phyloP scores from a whole-genome alignment of 1,140 invertebrate genomes.

The Andrena cerasifolii region DNA sequence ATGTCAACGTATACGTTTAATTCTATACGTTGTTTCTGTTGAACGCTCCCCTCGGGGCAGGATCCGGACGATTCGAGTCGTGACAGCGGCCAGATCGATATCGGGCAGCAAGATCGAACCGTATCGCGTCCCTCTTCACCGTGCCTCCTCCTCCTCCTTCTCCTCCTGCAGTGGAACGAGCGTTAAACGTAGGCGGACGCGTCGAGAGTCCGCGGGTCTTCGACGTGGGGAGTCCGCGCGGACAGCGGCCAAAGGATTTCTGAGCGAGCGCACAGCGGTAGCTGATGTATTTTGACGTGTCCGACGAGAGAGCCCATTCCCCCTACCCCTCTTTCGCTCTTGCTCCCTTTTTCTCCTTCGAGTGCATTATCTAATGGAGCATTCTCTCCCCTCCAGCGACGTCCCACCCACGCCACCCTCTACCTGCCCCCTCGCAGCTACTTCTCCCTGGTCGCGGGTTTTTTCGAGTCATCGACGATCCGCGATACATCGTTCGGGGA shows the following conservation, averaged over 20 bases:
- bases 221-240: constrained; percentile 79
- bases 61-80: constrained; percentile 41
- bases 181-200: constrained; percentile 56
- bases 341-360: constrained; percentile 64
- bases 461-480: constrained; percentile 33
- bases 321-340: not conserved
- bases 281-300: constrained; percentile 82
- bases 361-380: constrained; percentile 80
- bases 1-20: too few species aligned
- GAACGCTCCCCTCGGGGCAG: not conserved
- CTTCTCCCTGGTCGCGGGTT: constrained; percentile 15
- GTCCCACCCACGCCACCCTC: not conserved
- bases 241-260: constrained; percentile 74
- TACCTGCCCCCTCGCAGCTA: not conserved
- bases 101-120: constrained; percentile 46
- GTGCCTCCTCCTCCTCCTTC: not conserved
- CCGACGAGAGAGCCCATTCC: constrained; percentile 68
- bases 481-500: constrained; percentile 39
- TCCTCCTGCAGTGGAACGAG: not conserved
- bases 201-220: constrained; percentile 47
- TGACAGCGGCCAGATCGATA: constrained; percentile 53
- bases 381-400: constrained; percentile 40
- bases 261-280: constrained; percentile 80
- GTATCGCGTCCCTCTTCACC: constrained; percentile 37
- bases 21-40: constrained; percentile 11